Percentiles rank a stretch among this genome's conserved stretches.
These are phyloP conservation scores for Brachirus orientalis DNA, from an alignment of 2,113 vertebrate genomes.

Conservation along the genomic window DNA sequence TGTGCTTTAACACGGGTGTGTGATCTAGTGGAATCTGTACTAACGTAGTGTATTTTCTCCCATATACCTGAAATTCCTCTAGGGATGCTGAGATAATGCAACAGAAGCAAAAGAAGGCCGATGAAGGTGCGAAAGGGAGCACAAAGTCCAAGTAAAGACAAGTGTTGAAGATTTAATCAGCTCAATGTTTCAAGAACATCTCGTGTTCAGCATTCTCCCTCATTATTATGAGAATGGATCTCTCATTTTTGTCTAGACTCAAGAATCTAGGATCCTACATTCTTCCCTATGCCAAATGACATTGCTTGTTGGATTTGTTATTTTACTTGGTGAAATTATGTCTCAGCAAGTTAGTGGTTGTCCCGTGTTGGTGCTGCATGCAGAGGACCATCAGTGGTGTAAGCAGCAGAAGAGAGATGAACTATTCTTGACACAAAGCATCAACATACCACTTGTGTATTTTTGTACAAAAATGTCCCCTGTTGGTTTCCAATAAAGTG, in stretches of 20 bases:
- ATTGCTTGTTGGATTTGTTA: conserved; percentile 68
- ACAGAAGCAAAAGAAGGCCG: conserved; percentile 92
- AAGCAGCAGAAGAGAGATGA: conserved; percentile 54
- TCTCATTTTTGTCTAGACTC: conserved; percentile 62
- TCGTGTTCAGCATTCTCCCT: conserved; percentile 59
- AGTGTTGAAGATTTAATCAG: conserved; percentile 2
- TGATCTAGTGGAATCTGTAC: neutral
- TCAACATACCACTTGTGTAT: conserved; percentile 76
- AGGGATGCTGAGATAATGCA: conserved; percentile 98
- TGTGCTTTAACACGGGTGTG: neutral
- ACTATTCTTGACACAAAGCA: conserved; percentile 60
- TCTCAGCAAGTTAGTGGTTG: conserved; percentile 52
- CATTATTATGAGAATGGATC: conserved; percentile 64
- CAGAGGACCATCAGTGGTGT: conserved; percentile 53
- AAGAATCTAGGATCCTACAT: conserved; percentile 66
- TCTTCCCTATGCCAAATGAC: conserved; percentile 69
- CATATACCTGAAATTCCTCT: conserved; percentile 4
- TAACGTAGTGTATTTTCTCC: neutral
- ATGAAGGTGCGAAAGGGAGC: conserved; percentile 62
- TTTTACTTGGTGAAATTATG: conserved; percentile 60
- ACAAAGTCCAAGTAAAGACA: conserved; percentile 67
- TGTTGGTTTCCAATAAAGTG: conserved; percentile 80
- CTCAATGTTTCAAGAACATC: conserved; percentile 44
- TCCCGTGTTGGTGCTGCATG: conserved; percentile 58
- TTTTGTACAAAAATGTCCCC: conserved; percentile 79